These are phyloP conservation scores for Ernsta delagoae DNA, from an alignment of 2,888 invertebrate genomes.

Conservation along the genomic window DNA sequence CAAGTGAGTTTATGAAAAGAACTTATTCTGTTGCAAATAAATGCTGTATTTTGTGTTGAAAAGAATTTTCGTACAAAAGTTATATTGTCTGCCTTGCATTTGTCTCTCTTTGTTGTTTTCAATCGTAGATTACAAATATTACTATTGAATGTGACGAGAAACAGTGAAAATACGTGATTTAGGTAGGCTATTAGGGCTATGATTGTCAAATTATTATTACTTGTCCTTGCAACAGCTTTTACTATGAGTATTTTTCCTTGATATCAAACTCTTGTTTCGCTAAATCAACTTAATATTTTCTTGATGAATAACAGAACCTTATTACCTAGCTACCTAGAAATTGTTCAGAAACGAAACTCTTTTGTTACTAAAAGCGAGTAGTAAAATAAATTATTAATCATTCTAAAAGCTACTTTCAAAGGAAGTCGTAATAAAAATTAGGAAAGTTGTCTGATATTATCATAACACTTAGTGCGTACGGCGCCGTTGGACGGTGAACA, in stretches of 20 bases:
- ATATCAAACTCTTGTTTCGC: no score
- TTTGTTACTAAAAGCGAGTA: background rate
- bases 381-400: background rate
- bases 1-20: background rate
- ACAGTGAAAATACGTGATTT: no score
- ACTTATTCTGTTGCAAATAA: background rate
- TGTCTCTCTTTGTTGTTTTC: no score
- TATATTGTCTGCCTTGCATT: background rate
- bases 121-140: no score
- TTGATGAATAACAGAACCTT: no score
- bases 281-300: no score
- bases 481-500: background rate
- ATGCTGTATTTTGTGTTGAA: background rate
- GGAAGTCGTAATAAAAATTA: conserved; percentile 13
- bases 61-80: background rate
- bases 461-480: conserved; percentile 18
- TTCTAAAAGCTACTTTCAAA: conserved; percentile 2
- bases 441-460: conserved; percentile 13
- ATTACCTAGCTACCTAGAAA: no score
- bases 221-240: no score
- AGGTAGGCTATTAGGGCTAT: no score
- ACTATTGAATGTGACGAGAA: background rate
- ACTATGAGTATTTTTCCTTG: no score
- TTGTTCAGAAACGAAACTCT: background rate
- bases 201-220: no score